phyloP scores from a whole-genome alignment of 30 jellyfish, hydroid and myxozoan genomes.

The Hydractinia symbiolongicarpus region DNA sequence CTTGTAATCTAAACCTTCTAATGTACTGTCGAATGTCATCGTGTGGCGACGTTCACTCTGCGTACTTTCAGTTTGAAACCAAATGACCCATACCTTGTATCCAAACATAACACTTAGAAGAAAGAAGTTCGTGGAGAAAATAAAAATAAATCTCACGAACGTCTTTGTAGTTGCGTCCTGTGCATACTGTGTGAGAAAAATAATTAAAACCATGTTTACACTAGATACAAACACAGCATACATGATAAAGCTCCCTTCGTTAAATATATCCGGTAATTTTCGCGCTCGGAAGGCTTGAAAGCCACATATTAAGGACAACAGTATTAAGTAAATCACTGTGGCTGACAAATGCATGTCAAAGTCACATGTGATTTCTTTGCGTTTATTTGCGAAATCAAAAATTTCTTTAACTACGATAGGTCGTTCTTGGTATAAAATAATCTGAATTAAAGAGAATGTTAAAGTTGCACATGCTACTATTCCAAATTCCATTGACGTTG shows the following conservation, averaged over 20 bases:
- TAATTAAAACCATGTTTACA: background rate
- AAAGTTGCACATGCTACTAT: slow-evolving; percentile 23
- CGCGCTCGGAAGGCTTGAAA: slow-evolving; percentile 66
- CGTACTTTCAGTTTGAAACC: too few relatives aligned
- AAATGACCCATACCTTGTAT: too few relatives aligned
- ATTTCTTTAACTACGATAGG: slow-evolving; percentile 11
- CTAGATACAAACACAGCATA: slow-evolving; percentile 38
- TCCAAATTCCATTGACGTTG: slow-evolving; percentile 23
- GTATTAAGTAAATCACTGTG: slow-evolving; percentile 22
- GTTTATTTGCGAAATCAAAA: slow-evolving; percentile 9
- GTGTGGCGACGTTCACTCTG: too few relatives aligned
- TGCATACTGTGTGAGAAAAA: too few relatives aligned
- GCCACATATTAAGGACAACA: slow-evolving; percentile 39
- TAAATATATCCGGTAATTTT: slow-evolving; percentile 52
- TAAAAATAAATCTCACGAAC: too few relatives aligned
- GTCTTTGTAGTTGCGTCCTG: too few relatives aligned
- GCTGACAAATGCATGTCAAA: slow-evolving; percentile 22
- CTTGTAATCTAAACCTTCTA: too few relatives aligned
- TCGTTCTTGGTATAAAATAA: slow-evolving; percentile 15
- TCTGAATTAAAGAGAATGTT: slow-evolving; percentile 10
- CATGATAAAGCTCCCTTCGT: slow-evolving; percentile 56
- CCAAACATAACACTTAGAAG: too few relatives aligned
- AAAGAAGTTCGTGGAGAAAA: too few relatives aligned
- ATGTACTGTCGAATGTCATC: too few relatives aligned
- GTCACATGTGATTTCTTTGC: slow-evolving; percentile 44